Evolutionary conservation across 92 coral and sea anemone genomes (phyloP).

Genomic region (Palythoa caribaeorum): DNA sequence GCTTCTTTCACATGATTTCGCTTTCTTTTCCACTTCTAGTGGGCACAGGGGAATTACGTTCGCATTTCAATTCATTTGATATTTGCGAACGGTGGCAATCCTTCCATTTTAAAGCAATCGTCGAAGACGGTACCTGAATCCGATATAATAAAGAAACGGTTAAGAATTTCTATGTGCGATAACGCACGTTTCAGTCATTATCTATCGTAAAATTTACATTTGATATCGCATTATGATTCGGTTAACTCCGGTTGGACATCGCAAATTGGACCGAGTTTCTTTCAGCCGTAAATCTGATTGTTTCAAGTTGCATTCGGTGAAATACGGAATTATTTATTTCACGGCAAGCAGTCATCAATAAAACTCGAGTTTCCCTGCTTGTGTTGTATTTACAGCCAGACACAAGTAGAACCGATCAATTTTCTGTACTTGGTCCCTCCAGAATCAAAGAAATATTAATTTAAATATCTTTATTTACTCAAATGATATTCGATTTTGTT

Average conservation of each 20-base stretch:
- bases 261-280: background rate
- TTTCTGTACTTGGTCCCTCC: background rate
- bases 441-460: background rate
- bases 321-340: background rate
- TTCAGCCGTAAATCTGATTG: background rate
- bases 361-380: background rate
- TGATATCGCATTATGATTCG: too few relatives aligned
- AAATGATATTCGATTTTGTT: background rate
- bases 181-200: too few relatives aligned
- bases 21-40: too few relatives aligned
- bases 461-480: slow-evolving; percentile 24
- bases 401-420: background rate
- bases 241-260: background rate
- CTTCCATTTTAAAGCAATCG: too few relatives aligned
- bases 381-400: background rate
- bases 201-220: too few relatives aligned
- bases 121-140: too few relatives aligned
- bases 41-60: too few relatives aligned
- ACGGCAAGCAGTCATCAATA: background rate
- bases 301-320: background rate
- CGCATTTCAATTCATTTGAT: too few relatives aligned
- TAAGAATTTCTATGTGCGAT: too few relatives aligned
- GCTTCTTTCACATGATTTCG: too few relatives aligned
- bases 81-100: too few relatives aligned
- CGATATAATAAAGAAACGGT: too few relatives aligned